A percentile compares a stretch with the other conserved stretches of the same genome.
These are phyloP conservation scores for Drymonia ruficornis DNA, from an alignment of 2,888 invertebrate species.

Conservation along the genomic window DNA sequence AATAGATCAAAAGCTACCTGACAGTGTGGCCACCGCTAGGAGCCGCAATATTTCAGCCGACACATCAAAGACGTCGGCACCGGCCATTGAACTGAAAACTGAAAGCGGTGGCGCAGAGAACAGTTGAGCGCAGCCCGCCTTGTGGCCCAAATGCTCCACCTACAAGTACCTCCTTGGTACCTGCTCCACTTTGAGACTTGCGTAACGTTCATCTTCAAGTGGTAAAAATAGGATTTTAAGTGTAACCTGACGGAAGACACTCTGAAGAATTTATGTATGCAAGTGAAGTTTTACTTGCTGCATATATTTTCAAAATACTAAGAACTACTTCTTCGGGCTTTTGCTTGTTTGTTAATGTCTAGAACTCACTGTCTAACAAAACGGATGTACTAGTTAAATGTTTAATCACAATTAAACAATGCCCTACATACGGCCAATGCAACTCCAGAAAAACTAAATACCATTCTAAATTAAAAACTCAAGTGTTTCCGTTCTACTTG, in stretches of 20 bases:
- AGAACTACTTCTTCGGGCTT: neutral
- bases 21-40: conserved; percentile 46
- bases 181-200: conserved; percentile 43
- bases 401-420: conserved; percentile 2
- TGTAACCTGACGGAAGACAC: conserved; percentile 26
- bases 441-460: conserved; percentile 11
- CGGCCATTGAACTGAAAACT: conserved; percentile 69
- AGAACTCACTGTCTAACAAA: neutral
- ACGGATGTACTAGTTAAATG: neutral
- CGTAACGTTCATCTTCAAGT: conserved; percentile 36
- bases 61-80: conserved; percentile 68
- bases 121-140: conserved; percentile 34
- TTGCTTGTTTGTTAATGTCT: neutral
- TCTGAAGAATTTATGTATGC: conserved; percentile 11
- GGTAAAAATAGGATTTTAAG: conserved; percentile 44
- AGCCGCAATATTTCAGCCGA: conserved; percentile 66
- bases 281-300: conserved; percentile 12
- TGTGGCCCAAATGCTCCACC: conserved; percentile 39
- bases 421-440: conserved; percentile 1
- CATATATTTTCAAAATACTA: neutral
- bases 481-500: conserved; percentile 43
- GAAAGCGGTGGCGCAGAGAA: conserved; percentile 44
- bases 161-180: conserved; percentile 26
- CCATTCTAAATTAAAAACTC: conserved; percentile 30
- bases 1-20: conserved; percentile 61